phyloP scores from a whole-genome alignment of 2,888 invertebrate species.

The Oscheius sp. region DNA sequence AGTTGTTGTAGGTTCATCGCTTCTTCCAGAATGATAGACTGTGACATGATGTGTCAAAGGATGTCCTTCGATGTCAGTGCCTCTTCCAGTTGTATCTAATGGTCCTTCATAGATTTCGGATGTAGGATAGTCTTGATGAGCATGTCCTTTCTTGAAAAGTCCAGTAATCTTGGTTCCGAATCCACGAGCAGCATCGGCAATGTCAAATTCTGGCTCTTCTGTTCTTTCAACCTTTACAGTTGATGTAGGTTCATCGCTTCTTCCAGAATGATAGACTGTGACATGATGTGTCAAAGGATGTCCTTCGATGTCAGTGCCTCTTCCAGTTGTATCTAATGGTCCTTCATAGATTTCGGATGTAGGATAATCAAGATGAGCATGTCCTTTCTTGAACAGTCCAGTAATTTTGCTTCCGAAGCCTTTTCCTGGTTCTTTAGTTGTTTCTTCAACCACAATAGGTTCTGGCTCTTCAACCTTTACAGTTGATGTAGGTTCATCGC shows the following conservation, averaged over 20 bases:
- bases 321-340: slow-evolving; percentile 35
- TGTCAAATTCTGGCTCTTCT: slow-evolving; percentile 13
- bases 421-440: background rate
- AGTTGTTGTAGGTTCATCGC: slow-evolving; percentile 30
- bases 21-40: slow-evolving; percentile 38
- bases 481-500: slow-evolving; percentile 26
- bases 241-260: slow-evolving; percentile 12
- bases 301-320: slow-evolving; percentile 40
- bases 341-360: slow-evolving; percentile 40
- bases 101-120: slow-evolving; percentile 39
- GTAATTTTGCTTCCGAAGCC: slow-evolving; percentile 37
- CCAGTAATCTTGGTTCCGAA: slow-evolving; percentile 37
- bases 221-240: background rate
- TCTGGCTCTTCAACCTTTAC: background rate
- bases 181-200: background rate
- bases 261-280: slow-evolving; percentile 28
- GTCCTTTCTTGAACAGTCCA: slow-evolving; percentile 34
- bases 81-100: slow-evolving; percentile 23
- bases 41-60: slow-evolving; percentile 39
- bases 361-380: slow-evolving; percentile 50
- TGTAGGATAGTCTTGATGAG: slow-evolving; percentile 47
- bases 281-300: slow-evolving; percentile 34
- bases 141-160: slow-evolving; percentile 43
- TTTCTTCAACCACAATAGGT: background rate
- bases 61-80: slow-evolving; percentile 31